A percentile compares a stretch with the other conserved stretches of the same genome.
Evolutionary conservation across 2,797 vertebrate species (phyloP).

Genomic region (Cossypha polioptera): DNA sequence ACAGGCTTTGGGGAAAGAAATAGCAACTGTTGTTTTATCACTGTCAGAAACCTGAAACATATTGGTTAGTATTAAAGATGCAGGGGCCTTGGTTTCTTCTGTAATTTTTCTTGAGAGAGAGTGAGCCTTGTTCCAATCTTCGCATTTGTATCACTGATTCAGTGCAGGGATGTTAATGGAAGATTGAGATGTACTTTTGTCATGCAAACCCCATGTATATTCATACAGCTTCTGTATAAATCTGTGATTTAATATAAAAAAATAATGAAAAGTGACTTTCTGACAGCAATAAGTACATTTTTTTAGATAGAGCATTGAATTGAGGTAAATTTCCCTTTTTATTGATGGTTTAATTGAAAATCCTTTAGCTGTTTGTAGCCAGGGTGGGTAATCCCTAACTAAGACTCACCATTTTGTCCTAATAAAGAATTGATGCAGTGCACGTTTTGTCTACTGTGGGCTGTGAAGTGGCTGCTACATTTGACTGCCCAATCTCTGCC

Average conservation of each 20-base stretch:
- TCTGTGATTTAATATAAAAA: neutral
- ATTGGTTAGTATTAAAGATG: neutral
- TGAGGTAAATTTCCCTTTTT: neutral
- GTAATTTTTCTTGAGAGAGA: neutral
- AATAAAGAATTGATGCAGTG: neutral
- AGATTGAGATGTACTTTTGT: neutral
- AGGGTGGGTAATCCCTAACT: neutral
- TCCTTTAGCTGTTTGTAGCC: neutral
- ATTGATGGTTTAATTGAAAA: neutral
- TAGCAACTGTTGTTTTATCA: neutral
- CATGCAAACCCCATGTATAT: neutral
- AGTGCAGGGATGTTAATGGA: neutral
- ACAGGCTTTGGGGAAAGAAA: neutral
- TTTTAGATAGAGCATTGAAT: neutral
- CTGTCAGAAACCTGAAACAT: neutral
- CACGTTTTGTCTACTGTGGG: neutral
- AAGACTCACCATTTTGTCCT: neutral
- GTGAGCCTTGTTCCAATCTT: neutral
- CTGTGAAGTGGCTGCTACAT: neutral
- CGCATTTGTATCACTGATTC: neutral
- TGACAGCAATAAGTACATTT: accelerated
- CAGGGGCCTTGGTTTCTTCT: neutral
- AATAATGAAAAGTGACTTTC: neutral
- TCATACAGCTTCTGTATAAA: neutral
- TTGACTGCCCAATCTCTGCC: neutral